Percentiles rank a stretch among this genome's conserved stretches.
These are phyloP conservation scores for Xiphorhynchus elegans DNA, from an alignment of 2,113 vertebrate genomes.

Conservation along the genomic window DNA sequence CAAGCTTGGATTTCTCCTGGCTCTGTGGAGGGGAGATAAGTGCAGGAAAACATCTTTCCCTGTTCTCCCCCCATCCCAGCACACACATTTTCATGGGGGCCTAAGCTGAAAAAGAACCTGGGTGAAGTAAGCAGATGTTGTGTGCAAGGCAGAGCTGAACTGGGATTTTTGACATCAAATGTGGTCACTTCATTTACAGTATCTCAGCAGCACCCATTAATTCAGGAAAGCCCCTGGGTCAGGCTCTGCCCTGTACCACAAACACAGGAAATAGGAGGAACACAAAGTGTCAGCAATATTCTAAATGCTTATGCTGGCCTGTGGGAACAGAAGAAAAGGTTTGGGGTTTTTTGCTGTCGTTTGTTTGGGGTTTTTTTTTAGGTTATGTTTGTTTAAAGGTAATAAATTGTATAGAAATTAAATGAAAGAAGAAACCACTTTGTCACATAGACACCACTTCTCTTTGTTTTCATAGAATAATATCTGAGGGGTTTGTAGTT, in stretches of 20 bases:
- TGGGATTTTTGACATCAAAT: neutral
- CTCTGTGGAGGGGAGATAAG: neutral
- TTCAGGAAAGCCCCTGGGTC: neutral
- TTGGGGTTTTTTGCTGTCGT: neutral
- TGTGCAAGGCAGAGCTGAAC: neutral
- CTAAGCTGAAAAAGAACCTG: neutral
- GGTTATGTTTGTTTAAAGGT: neutral
- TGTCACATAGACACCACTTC: neutral
- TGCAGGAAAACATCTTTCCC: neutral
- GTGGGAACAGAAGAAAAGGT: neutral
- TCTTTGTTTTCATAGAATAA: conserved; percentile 2
- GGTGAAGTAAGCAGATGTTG: neutral
- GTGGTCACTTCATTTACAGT: neutral
- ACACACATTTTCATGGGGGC: neutral
- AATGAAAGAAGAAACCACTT: neutral
- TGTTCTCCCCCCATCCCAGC: neutral
- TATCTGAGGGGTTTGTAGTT: neutral
- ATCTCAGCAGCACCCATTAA: neutral
- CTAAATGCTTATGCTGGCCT: neutral
- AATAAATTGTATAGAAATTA: neutral
- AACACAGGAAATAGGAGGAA: neutral
- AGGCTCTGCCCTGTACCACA: neutral
- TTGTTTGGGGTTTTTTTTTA: neutral
- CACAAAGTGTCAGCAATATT: neutral
- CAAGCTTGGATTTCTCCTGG: neutral